These are phyloP conservation scores for Lasioglossum malachurum DNA, from an alignment of 2,888 invertebrate species.

Conservation along the genomic window DNA sequence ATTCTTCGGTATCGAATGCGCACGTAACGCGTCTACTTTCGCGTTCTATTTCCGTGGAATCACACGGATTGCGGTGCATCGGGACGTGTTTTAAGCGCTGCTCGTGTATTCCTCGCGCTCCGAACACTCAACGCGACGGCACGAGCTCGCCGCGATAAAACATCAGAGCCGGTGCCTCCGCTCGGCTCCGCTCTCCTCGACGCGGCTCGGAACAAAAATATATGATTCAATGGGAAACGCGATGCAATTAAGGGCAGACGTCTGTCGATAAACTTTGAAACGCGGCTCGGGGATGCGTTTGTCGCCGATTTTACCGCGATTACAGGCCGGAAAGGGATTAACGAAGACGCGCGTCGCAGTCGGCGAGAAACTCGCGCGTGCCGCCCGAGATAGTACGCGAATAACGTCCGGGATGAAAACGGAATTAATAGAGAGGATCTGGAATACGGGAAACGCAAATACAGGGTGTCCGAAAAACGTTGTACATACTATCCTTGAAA, in stretches of 20 bases:
- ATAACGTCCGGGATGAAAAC: not conserved
- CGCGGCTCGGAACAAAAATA: slow-evolving; percentile 47
- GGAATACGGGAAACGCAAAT: no score
- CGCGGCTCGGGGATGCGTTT: not conserved
- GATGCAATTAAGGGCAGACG: slow-evolving; percentile 54
- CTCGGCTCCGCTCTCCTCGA: not conserved
- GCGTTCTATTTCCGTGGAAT: slow-evolving; percentile 65
- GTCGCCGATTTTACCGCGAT: not conserved
- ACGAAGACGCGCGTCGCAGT: not conserved
- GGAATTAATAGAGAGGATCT: not conserved
- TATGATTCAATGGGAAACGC: slow-evolving; percentile 36
- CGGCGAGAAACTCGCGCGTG: not conserved
- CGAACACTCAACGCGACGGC: not conserved
- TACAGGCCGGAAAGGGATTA: not conserved
- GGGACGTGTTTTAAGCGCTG: slow-evolving; percentile 60
- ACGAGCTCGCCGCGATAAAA: slow-evolving; percentile 57
- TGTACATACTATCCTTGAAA: no score
- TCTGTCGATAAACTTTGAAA: slow-evolving; percentile 49
- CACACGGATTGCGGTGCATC: slow-evolving; percentile 48
- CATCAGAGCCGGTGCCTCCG: slow-evolving; percentile 20
- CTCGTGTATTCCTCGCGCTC: slow-evolving; percentile 5
- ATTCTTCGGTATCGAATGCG: slow-evolving; percentile 65
- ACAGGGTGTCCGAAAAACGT: no score
- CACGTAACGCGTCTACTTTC: slow-evolving; percentile 54
- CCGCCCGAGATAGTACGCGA: not conserved